Percentiles rank a stretch among this genome's conserved stretches.
Conservation (phyloP, 2,888 invertebrate species). For the Gasteruption jaculator region DNA sequence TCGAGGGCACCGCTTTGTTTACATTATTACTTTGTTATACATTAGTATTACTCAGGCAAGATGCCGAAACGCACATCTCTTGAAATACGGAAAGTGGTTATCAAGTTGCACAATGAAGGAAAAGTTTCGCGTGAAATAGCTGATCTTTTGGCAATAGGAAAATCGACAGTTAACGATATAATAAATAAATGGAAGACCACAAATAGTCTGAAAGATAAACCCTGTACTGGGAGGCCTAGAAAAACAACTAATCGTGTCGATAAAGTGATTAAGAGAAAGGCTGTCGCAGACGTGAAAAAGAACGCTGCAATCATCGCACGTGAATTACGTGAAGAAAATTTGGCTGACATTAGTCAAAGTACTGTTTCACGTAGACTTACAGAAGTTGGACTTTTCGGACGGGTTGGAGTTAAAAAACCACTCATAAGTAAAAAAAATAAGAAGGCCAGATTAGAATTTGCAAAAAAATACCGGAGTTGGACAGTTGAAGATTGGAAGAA, state of each 20-base stretch:
- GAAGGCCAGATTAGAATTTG: conserved; percentile 13
- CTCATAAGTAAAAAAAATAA: conserved; percentile 14
- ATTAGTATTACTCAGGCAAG: too few relatives aligned
- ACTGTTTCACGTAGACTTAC: conserved; percentile 13
- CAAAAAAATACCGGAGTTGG: conserved; percentile 18
- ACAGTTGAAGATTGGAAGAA: conserved; percentile 13
- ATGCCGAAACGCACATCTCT: too few relatives aligned
- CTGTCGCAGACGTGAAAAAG: conserved; percentile 2
- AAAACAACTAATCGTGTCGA: conserved; percentile 7
- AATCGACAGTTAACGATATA: conserved; percentile 14
- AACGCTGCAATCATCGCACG: conserved; percentile 6
- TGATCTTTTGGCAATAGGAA: conserved; percentile 7
- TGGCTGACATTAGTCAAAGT: conserved; percentile 14
- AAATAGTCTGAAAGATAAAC: not conserved
- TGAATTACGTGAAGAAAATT: conserved; percentile 16
- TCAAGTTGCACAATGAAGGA: conserved; percentile 6
- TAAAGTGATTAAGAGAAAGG: too few relatives aligned
- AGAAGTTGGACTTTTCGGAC: conserved; percentile 14
- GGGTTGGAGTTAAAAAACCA: conserved; percentile 13
- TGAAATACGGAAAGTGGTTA: conserved; percentile 3
- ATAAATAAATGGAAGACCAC: conserved; percentile 12
- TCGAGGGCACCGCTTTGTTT: too few relatives aligned
- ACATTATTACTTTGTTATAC: too few relatives aligned
- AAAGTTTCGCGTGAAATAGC: conserved; percentile 12
- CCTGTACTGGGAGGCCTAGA: too few relatives aligned